Evolutionary conservation across 2,797 vertebrate species (phyloP).

Genomic region (Melanotaenia nigrans): DNA sequence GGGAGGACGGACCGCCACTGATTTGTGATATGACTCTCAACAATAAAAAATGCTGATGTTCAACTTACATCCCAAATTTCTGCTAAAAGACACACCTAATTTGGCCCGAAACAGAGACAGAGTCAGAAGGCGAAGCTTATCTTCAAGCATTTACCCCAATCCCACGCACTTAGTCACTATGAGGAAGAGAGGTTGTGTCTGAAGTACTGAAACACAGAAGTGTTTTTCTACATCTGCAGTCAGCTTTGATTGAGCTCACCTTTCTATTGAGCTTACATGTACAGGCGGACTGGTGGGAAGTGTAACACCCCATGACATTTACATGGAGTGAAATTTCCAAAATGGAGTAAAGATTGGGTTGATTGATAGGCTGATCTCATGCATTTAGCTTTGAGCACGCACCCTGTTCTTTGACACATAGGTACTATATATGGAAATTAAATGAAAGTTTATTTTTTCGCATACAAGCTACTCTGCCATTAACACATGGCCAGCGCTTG

Average conservation of each 20-base stretch:
- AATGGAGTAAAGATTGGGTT: slow-evolving; percentile 25
- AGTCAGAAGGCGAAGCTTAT: slow-evolving; percentile 21
- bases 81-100: slow-evolving; percentile 75
- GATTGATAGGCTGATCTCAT: slow-evolving; percentile 49
- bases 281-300: slow-evolving; percentile 10
- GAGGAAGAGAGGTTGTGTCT: slow-evolving; percentile 6
- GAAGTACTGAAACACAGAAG: slow-evolving; percentile 4
- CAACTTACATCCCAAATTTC: slow-evolving; percentile 68
- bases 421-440: slow-evolving; percentile 75
- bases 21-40: slow-evolving; percentile 78
- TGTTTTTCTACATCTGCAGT: slow-evolving; percentile 19
- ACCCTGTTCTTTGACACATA: slow-evolving; percentile 42
- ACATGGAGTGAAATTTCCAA: slow-evolving; percentile 18
- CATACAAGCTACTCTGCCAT: slow-evolving; percentile 52
- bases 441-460: slow-evolving; percentile 58
- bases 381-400: slow-evolving; percentile 10
- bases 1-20: slow-evolving; percentile 44
- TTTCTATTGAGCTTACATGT: background rate
- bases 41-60: slow-evolving; percentile 76
- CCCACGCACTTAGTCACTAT: background rate
- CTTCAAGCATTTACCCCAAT: slow-evolving; percentile 53
- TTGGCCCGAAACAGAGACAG: slow-evolving; percentile 65
- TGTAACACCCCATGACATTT: slow-evolving; percentile 31
- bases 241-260: slow-evolving; percentile 26
- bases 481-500: slow-evolving; percentile 51